Conservation (phyloP, 2,797 vertebrate genomes). For the Brachyrhaphis roseni region DNA sequence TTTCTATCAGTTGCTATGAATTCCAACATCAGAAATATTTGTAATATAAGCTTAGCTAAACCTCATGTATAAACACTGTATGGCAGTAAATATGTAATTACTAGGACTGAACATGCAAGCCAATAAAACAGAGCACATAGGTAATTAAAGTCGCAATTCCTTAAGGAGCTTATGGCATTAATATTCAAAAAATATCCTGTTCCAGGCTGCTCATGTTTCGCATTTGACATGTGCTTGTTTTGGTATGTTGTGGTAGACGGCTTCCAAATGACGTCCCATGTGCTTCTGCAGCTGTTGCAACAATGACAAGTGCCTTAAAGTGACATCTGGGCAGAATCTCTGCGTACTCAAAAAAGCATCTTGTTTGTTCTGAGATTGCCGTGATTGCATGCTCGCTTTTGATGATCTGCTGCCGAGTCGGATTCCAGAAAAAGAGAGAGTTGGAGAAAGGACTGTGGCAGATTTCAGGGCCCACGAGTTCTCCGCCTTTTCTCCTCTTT, state of each 20-base stretch:
- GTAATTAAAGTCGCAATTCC: slow-evolving; percentile 58
- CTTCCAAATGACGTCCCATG: slow-evolving; percentile 65
- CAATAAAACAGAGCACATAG: slow-evolving; percentile 49
- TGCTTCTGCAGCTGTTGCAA: slow-evolving; percentile 74
- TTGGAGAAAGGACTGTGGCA: slow-evolving; percentile 29
- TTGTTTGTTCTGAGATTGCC: slow-evolving; percentile 67
- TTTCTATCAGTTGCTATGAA: slow-evolving; percentile 64
- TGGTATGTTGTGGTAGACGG: slow-evolving; percentile 58
- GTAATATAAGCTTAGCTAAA: slow-evolving; percentile 52
- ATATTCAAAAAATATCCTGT: slow-evolving; percentile 49
- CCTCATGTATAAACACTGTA: slow-evolving; percentile 61
- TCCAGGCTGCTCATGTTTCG: slow-evolving; percentile 46
- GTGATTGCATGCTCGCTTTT: slow-evolving; percentile 63
- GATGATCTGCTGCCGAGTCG: slow-evolving; percentile 52
- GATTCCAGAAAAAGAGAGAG: slow-evolving; percentile 31
- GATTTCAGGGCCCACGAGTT: slow-evolving; percentile 40
- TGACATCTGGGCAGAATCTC: slow-evolving; percentile 76
- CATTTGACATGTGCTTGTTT: slow-evolving; percentile 58
- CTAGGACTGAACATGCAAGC: slow-evolving; percentile 38
- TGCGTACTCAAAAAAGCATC: slow-evolving; percentile 60
- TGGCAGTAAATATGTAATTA: slow-evolving; percentile 67
- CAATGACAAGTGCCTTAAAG: slow-evolving; percentile 70
- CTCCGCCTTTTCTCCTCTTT: slow-evolving; percentile 49
- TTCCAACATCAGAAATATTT: slow-evolving; percentile 64
- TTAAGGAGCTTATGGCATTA: slow-evolving; percentile 52